phyloP scores from a whole-genome alignment of 1,140 invertebrate species.

The Drosophila insularis region DNA sequence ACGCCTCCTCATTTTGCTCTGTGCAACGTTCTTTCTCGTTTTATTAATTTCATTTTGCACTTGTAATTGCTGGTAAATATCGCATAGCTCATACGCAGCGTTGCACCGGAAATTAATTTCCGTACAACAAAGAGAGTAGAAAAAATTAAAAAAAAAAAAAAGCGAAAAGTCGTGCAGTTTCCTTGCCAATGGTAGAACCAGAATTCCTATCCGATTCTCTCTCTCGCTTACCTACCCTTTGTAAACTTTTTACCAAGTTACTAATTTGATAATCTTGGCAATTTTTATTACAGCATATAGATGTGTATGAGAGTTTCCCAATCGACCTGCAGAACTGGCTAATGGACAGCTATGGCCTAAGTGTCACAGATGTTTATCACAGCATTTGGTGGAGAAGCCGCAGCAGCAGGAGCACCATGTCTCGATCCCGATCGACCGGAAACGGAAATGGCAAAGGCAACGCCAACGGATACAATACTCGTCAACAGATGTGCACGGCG shows the following conservation, averaged over 20 bases:
- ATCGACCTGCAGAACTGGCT: constrained; percentile 52
- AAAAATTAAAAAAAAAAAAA: neutral
- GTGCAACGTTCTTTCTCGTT: neutral
- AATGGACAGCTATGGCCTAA: constrained; percentile 51
- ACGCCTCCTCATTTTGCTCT: neutral
- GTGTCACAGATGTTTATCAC: constrained; percentile 46
- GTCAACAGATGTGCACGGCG: constrained; percentile 45
- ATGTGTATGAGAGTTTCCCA: constrained; percentile 54
- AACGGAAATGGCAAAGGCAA: neutral
- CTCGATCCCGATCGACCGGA: neutral
- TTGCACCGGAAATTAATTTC: constrained; percentile 67
- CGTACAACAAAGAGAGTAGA: neutral
- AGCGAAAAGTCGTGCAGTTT: constrained; percentile 11
- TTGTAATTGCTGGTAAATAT: constrained; percentile 56
- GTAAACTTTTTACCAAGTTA: neutral
- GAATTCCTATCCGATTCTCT: neutral
- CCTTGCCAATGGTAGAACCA: constrained; percentile 19
- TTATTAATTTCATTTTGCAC: constrained; percentile 68
- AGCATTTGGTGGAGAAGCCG: constrained; percentile 36
- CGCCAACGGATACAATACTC: neutral
- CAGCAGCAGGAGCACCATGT: constrained; percentile 11
- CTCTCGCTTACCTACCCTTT: neutral
- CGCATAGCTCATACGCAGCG: constrained; percentile 66
- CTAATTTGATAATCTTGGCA: constrained; percentile 24
- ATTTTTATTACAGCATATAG: constrained; percentile 47